Conservation (phyloP, 2,888 invertebrate species). For the Hypolimnas misippus region DNA sequence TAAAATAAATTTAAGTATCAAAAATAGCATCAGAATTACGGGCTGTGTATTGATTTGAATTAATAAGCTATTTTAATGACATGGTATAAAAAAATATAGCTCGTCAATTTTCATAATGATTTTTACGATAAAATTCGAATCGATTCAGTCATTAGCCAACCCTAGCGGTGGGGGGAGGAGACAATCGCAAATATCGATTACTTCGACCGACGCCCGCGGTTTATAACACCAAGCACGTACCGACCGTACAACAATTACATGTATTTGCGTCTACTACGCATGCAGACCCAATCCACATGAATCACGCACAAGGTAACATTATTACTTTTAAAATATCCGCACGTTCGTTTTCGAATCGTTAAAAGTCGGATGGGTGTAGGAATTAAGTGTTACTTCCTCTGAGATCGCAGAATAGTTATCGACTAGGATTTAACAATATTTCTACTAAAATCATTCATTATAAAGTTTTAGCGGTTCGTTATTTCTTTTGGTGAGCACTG, state of each 20-base stretch:
- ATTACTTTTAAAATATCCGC: constrained; percentile 26
- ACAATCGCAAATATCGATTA: constrained; percentile 73
- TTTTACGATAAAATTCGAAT: constrained; percentile 4
- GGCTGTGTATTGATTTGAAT: too few relatives aligned
- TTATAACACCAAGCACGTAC: constrained; percentile 40
- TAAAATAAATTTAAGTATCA: neutral
- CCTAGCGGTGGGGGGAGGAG: constrained; percentile 47
- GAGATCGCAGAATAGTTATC: neutral
- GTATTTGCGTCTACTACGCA: constrained; percentile 38
- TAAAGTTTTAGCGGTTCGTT: too few relatives aligned
- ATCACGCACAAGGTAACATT: constrained; percentile 35
- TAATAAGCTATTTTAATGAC: neutral
- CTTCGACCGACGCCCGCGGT: constrained; percentile 35
- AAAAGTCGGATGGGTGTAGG: constrained; percentile 12
- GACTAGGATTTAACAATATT: neutral
- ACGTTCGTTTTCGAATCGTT: constrained; percentile 25
- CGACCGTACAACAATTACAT: constrained; percentile 41
- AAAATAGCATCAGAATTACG: neutral
- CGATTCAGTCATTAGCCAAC: constrained; percentile 15
- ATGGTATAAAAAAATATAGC: neutral
- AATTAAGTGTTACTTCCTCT: constrained; percentile 21
- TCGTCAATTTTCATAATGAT: neutral
- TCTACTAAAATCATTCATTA: neutral
- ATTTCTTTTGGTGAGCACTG: neutral
- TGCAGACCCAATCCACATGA: constrained; percentile 40